Evolutionary conservation across 2,888 invertebrate genomes (phyloP).

Genomic region (Elgonia sp.): DNA sequence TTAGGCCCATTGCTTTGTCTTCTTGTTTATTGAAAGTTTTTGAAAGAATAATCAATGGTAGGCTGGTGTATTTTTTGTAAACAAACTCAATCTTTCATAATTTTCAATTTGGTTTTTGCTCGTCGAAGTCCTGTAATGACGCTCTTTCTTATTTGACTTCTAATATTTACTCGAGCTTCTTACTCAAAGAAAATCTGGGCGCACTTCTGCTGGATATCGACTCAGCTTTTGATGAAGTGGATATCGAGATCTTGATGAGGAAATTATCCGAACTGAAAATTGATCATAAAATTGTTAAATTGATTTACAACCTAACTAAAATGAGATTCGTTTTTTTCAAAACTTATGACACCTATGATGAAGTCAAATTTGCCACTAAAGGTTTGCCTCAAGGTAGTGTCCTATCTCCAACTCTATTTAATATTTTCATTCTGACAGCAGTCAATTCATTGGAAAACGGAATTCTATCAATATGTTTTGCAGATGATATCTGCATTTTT

Average conservation of each 20-base stretch:
- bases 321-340: slow-evolving; percentile 25
- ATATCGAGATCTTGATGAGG: neutral
- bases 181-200: neutral
- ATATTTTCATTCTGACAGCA: neutral
- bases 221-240: slow-evolving; percentile 28
- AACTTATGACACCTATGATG: neutral
- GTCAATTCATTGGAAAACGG: neutral
- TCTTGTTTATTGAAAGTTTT: slow-evolving; percentile 24
- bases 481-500: slow-evolving; percentile 23
- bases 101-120: slow-evolving; percentile 27
- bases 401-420: slow-evolving; percentile 35
- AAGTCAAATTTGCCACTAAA: neutral
- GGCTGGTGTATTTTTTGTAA: neutral
- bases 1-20: slow-evolving; percentile 26
- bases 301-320: slow-evolving; percentile 20
- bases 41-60: slow-evolving; percentile 17
- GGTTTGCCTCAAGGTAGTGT: slow-evolving; percentile 46
- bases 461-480: slow-evolving; percentile 1
- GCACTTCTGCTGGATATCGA: slow-evolving; percentile 19
- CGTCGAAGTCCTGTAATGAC: neutral
- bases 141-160: slow-evolving; percentile 2
- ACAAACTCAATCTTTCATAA: neutral
- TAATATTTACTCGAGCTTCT: slow-evolving; percentile 1
- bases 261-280: slow-evolving; percentile 14
- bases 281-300: slow-evolving; percentile 17